Evolutionary conservation across 2,797 vertebrate species (phyloP).

Genomic region (Tiaroga cobitis): DNA sequence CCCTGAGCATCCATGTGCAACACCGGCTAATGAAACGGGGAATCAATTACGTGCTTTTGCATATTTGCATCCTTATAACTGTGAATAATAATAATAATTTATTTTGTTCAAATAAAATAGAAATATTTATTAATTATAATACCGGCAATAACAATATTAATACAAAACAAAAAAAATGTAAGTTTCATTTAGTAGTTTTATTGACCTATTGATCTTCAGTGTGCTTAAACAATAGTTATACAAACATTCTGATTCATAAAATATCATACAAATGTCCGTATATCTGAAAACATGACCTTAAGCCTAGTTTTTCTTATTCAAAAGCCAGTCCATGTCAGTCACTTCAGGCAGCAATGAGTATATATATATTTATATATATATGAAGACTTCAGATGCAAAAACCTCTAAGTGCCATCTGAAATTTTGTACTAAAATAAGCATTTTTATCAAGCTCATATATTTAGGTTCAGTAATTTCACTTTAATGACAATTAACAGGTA

Average conservation of each 20-base stretch:
- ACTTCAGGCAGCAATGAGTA: neutral
- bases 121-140: too few species aligned
- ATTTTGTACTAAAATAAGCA: too few species aligned
- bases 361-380: too few species aligned
- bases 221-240: neutral
- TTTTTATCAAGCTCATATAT: too few species aligned
- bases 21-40: neutral
- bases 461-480: too few species aligned
- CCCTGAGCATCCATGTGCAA: neutral
- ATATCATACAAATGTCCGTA: neutral
- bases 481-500: too few species aligned
- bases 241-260: neutral
- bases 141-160: too few species aligned
- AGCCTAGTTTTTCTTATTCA: neutral
- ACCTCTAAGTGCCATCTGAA: too few species aligned
- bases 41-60: neutral
- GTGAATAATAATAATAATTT: neutral
- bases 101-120: neutral
- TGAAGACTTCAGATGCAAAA: too few species aligned
- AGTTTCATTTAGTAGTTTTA: neutral
- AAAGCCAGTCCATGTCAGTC: neutral
- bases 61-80: neutral
- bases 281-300: neutral
- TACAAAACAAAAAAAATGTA: too few species aligned
- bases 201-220: slow-evolving; percentile 15